phyloP scores from a whole-genome alignment of 2,113 vertebrate genomes.

The Corapipo altera region DNA sequence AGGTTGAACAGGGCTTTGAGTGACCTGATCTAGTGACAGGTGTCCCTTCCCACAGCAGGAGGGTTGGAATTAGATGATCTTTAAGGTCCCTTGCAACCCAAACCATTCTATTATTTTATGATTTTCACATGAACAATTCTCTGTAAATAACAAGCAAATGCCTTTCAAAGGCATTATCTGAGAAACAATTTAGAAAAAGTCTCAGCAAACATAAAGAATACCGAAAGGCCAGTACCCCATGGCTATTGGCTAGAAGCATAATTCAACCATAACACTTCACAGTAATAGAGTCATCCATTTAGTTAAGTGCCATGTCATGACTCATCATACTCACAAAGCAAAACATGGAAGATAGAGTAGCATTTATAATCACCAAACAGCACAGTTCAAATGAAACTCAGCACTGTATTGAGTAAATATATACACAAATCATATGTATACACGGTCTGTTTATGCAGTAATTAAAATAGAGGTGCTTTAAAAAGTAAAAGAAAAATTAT shows the following conservation, averaged over 20 bases:
- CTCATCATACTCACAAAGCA: background rate
- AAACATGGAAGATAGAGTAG: background rate
- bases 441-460: background rate
- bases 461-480: background rate
- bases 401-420: background rate
- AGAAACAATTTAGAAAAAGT: background rate
- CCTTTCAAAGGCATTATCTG: background rate
- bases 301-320: background rate
- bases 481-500: background rate
- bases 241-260: background rate
- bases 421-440: background rate
- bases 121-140: background rate
- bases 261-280: background rate
- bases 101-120: background rate
- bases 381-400: background rate
- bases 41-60: background rate
- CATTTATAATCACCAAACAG: background rate
- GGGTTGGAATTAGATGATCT: background rate
- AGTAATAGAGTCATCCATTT: background rate
- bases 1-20: background rate
- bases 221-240: background rate
- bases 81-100: background rate
- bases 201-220: background rate
- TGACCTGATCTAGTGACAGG: background rate
- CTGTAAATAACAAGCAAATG: background rate